Percentiles rank a stretch among this genome's conserved stretches.
phyloP scores from a whole-genome alignment of 2,888 invertebrate species.

The Dicroscelio sp. region DNA sequence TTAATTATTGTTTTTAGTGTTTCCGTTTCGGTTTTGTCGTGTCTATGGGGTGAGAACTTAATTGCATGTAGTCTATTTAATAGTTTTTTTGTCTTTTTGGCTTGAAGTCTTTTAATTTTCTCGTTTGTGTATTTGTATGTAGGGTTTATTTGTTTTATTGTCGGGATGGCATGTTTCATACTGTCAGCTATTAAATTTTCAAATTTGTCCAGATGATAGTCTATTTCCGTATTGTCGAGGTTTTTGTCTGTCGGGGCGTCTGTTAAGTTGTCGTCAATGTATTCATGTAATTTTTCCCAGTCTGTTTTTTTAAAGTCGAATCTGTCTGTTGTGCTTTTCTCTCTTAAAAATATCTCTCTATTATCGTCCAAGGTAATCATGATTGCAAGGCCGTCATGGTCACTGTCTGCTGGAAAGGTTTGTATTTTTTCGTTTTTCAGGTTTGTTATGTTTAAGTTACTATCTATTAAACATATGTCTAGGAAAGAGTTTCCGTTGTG shows the following conservation, averaged over 20 bases:
- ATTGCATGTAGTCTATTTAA: slow-evolving; percentile 21
- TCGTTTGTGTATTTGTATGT: no score
- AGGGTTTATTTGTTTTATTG: background rate
- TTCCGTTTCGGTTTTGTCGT: background rate
- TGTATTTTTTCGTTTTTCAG: background rate
- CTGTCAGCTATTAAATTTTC: background rate
- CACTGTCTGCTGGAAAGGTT: background rate
- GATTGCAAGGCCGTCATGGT: slow-evolving; percentile 1
- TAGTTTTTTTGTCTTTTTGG: slow-evolving; percentile 7
- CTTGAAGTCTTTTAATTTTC: no score
- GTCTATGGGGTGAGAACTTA: background rate
- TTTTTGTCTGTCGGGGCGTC: slow-evolving; percentile 32
- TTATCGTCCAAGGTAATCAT: background rate
- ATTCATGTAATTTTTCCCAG: background rate
- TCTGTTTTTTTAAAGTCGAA: background rate
- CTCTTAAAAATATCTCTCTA: background rate
- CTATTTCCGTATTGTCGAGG: slow-evolving; percentile 26
- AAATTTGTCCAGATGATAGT: background rate
- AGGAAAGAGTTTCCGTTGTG: background rate
- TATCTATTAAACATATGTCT: background rate
- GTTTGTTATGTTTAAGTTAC: background rate
- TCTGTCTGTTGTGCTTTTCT: background rate
- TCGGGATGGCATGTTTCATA: background rate
- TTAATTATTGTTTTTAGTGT: background rate
- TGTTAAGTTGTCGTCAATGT: no score